Percentiles rank a stretch among this genome's conserved stretches.
Evolutionary conservation across 1,140 invertebrate species (phyloP).

Genomic region (Aphidius gifuensis): DNA sequence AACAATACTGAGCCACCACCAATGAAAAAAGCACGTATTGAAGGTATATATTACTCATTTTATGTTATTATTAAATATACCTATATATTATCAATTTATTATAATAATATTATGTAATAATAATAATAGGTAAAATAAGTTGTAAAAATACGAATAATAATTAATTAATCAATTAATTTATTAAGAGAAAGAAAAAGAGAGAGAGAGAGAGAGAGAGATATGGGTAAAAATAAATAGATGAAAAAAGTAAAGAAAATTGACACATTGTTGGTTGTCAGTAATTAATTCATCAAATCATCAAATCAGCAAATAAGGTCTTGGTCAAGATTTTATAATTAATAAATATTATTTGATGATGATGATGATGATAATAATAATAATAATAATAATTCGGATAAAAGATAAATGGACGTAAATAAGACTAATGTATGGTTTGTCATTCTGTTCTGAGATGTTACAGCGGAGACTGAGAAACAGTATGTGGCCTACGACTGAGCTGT

Average conservation of each 20-base stretch:
- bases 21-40: constrained; percentile 44
- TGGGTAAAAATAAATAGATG: neutral
- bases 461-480: constrained; percentile 53
- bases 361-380: constrained; percentile 20
- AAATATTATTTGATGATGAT: constrained; percentile 7
- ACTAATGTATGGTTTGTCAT: constrained; percentile 58
- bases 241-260: constrained; percentile 5
- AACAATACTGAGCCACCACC: constrained; percentile 43
- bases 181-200: neutral
- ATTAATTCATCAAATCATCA: no score
- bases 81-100: constrained; percentile 29
- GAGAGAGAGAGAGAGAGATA: neutral
- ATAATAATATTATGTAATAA: constrained; percentile 15
- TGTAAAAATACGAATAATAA: constrained; percentile 11
- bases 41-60: constrained; percentile 40
- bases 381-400: constrained; percentile 20
- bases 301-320: neutral
- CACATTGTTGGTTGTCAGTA: no score
- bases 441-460: constrained; percentile 59
- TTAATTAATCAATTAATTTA: neutral
- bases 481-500: constrained; percentile 56
- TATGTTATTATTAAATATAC: constrained; percentile 26
- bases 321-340: constrained; percentile 1
- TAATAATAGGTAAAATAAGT: constrained; percentile 24
- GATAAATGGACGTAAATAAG: constrained; percentile 45